A percentile compares a stretch with the other conserved stretches of the same genome.
Evolutionary conservation across 2,113 vertebrate genomes (phyloP).

Genomic region (Tachuris rubrigastra): DNA sequence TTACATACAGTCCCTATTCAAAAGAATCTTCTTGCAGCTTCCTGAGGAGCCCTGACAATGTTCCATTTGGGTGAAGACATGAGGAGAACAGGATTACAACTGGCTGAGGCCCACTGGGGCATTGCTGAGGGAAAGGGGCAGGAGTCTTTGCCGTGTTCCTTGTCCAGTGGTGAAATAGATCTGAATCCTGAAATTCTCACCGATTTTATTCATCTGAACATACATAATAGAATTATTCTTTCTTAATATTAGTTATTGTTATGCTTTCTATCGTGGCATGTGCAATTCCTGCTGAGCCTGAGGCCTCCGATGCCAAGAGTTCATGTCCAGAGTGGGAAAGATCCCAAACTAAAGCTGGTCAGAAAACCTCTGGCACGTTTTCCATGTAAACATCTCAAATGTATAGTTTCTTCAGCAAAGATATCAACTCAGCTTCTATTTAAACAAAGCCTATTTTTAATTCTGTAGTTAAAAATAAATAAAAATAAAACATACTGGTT

Average conservation of each 20-base stretch:
- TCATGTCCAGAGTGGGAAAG: neutral
- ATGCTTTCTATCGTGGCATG: fast-evolving
- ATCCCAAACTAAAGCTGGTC: neutral
- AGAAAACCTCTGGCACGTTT: neutral
- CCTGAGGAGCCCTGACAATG: neutral
- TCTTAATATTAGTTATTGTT: fast-evolving
- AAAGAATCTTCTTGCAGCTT: constrained; percentile 14
- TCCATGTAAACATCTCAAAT: neutral
- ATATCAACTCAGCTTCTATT: neutral
- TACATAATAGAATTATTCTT: fast-evolving
- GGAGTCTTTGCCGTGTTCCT: neutral
- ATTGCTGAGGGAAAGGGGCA: neutral
- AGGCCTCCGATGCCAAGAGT: neutral
- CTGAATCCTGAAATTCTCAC: fast-evolving
- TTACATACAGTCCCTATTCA: constrained; percentile 15
- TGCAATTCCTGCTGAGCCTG: neutral
- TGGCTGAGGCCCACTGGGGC: neutral
- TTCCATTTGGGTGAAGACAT: neutral
- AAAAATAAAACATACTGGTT: neutral
- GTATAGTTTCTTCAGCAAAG: neutral
- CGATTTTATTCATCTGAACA: fast-evolving
- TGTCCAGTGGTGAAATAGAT: neutral
- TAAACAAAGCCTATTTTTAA: neutral
- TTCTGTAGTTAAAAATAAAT: neutral
- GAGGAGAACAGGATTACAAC: neutral